Percentiles rank a stretch among this genome's conserved stretches.
Conservation (phyloP, 1,140 invertebrate species). For the Lutraria rhynchaena region DNA sequence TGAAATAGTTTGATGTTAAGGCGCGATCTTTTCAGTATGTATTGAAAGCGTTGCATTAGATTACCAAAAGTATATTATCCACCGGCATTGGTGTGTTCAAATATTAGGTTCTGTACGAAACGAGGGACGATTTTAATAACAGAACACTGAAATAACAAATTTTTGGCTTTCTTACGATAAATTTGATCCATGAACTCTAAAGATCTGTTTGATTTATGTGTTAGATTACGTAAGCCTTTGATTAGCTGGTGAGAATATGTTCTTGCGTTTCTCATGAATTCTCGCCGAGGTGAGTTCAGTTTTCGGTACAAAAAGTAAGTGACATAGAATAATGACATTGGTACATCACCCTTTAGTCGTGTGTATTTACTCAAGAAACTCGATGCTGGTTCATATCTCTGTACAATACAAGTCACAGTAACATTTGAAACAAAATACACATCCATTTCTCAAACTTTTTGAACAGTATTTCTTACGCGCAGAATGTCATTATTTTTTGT, state of each 20-base stretch:
- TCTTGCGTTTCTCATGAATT: neutral
- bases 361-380: too few species aligned
- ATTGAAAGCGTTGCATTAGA: constrained; percentile 46
- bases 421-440: too few species aligned
- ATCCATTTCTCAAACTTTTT: too few species aligned
- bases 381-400: too few species aligned
- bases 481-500: too few species aligned
- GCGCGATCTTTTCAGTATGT: constrained; percentile 20
- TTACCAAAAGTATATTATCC: neutral
- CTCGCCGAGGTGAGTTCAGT: neutral
- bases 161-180: neutral
- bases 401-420: too few species aligned
- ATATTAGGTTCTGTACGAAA: constrained; percentile 8
- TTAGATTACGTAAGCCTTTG: neutral
- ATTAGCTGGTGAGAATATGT: neutral
- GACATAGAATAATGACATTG: neutral
- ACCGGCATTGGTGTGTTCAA: constrained; percentile 8
- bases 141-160: neutral
- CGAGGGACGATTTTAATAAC: constrained; percentile 13
- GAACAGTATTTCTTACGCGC: too few species aligned
- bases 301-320: neutral
- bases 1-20: constrained; percentile 55
- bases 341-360: too few species aligned
- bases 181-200: neutral
- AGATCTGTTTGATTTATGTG: neutral